Evolutionary conservation across 2,888 invertebrate genomes (phyloP).

Genomic region (Blera fallax): DNA sequence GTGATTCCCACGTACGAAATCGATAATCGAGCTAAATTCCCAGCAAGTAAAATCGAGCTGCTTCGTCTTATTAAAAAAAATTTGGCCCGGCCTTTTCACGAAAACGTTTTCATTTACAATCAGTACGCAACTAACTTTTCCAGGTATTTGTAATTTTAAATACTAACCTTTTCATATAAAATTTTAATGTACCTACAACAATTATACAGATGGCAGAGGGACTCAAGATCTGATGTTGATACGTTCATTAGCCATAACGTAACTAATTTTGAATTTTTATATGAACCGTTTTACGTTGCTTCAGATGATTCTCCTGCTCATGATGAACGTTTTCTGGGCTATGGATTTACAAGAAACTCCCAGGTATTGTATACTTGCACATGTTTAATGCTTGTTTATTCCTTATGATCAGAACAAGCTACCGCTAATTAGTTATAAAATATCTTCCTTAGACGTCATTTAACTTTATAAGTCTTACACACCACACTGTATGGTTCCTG

Average conservation of each 20-base stretch:
- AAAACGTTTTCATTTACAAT: slow-evolving; percentile 95
- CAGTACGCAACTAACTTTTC: slow-evolving; percentile 96
- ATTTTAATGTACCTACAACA: not conserved
- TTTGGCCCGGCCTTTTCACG: slow-evolving; percentile 93
- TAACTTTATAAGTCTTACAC: no score
- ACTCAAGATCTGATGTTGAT: slow-evolving; percentile 81
- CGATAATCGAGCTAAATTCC: slow-evolving; percentile 90
- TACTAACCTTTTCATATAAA: not conserved
- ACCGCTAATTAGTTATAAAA: no score
- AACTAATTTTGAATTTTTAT: slow-evolving; percentile 91
- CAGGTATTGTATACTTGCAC: slow-evolving; percentile 90
- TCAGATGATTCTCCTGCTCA: slow-evolving; percentile 91
- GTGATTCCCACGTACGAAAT: slow-evolving; percentile 95
- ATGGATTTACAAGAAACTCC: slow-evolving; percentile 95
- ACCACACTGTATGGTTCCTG: no score
- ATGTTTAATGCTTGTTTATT: no score
- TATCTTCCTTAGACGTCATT: no score
- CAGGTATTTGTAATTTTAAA: slow-evolving; percentile 81
- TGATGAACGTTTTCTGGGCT: slow-evolving; percentile 94
- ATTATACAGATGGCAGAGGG: slow-evolving; percentile 55
- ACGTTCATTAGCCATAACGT: slow-evolving; percentile 92
- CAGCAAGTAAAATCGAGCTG: slow-evolving; percentile 90
- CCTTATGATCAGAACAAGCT: no score
- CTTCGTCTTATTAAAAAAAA: slow-evolving; percentile 89
- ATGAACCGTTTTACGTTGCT: slow-evolving; percentile 96